These are phyloP conservation scores for Huso huso DNA, from an alignment of 2,797 vertebrate genomes.

Conservation along the genomic window DNA sequence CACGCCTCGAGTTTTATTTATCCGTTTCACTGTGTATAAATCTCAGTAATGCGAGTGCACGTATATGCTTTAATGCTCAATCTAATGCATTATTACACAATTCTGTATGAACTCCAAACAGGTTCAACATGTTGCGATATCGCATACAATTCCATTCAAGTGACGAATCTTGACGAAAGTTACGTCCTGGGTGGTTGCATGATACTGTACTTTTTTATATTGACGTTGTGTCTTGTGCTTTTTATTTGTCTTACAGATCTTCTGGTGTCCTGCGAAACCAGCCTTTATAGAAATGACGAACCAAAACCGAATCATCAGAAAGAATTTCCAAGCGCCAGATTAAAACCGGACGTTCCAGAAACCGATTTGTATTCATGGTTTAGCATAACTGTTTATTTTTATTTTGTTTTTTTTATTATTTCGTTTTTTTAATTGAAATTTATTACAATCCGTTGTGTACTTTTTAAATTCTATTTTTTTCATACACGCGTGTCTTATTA, in stretches of 20 bases:
- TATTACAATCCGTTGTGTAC: background rate
- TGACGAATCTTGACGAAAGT: no score
- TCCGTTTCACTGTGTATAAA: no score
- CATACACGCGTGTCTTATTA: no score
- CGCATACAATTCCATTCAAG: no score
- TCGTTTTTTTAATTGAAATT: background rate
- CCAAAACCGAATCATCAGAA: slow-evolving; percentile 24
- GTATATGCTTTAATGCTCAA: no score
- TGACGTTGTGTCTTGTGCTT: background rate
- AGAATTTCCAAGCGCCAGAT: slow-evolving; percentile 39
- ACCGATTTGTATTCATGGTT: slow-evolving; percentile 5
- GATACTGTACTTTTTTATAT: background rate
- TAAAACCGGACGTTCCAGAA: slow-evolving; percentile 13
- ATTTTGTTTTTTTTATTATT: background rate
- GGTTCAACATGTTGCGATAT: no score
- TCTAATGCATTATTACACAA: no score
- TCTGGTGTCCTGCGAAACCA: slow-evolving; percentile 1
- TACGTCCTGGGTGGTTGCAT: no score
- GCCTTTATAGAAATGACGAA: slow-evolving; percentile 35
- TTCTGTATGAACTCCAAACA: no score
- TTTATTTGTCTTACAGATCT: slow-evolving; percentile 13
- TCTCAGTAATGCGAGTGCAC: no score
- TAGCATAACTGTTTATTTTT: background rate
- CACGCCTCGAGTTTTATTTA: no score
- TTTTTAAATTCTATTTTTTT: no score